These are phyloP conservation scores for Petromus typicus DNA, from an alignment of 2,113 vertebrate genomes.

Conservation along the genomic window DNA sequence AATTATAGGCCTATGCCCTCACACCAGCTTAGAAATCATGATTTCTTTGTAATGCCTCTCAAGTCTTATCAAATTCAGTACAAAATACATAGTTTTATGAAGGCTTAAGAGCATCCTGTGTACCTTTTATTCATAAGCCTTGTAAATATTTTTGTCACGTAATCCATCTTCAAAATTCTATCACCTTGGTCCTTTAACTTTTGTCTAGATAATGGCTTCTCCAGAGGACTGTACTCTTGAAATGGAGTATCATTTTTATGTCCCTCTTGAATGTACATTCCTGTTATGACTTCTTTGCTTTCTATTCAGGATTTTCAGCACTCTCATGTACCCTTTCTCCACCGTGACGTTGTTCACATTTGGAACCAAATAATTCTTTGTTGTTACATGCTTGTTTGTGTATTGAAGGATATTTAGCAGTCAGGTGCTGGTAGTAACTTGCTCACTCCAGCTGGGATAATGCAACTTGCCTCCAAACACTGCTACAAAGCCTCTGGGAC, in stretches of 20 bases:
- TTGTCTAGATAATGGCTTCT: neutral
- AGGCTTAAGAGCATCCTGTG: neutral
- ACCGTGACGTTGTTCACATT: neutral
- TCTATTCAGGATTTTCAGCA: constrained; percentile 3
- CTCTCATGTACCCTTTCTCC: neutral
- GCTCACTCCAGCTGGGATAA: neutral
- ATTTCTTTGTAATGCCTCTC: neutral
- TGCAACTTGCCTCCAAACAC: constrained; percentile 13
- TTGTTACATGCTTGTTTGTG: neutral
- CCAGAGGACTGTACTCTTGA: neutral
- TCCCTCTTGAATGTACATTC: neutral
- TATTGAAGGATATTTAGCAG: neutral
- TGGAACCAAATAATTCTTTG: constrained; percentile 37
- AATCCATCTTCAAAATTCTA: constrained; percentile 32
- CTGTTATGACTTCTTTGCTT: neutral
- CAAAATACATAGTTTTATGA: neutral
- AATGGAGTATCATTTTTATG: neutral
- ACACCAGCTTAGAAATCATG: neutral
- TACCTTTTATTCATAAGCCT: constrained; percentile 37
- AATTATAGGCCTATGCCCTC: neutral
- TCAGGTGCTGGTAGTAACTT: neutral
- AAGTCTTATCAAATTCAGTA: neutral
- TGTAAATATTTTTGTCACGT: neutral
- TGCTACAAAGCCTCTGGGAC: neutral
- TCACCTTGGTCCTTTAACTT: neutral